Base-by-base conservation (phyloP, 2,797 vertebrate species). In the Aphelocoma californica region DNA sequence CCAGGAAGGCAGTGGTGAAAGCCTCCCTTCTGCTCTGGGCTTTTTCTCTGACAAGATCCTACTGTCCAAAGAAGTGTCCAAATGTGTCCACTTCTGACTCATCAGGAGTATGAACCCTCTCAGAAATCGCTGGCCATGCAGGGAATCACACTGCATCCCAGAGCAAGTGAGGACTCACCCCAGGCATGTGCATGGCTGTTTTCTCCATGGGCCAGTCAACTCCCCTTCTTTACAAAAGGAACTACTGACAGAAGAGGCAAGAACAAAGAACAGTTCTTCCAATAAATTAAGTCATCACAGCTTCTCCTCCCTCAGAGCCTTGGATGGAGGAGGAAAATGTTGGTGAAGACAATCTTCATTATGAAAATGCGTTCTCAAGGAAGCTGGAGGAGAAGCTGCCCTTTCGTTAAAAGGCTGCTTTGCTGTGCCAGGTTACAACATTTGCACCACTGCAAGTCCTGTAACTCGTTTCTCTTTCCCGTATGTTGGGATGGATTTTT, bases 211-310 rank as follows among this genome's bases (percentile, higher is more conserved):
- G 26, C 25, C 60, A 50, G 29, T 16, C 19, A 18, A 9, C 18
- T 60, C n/a, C 51, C 12, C 36, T 29, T 86, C 92, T 77, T 80
- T 78, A 78, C 78, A 66, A 54, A 93, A 93, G 56, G 58, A 88
- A 58, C 56, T 80, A 88, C 58, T 88, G 91, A 88, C 61, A 77
- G 72, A 66, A 86, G 61, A 70, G 44, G 47, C 56, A 73, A 86
- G 73, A 70, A 69, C 47, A 86, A 88, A 90, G 86, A 92, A 73
- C 80, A 26, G 23, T 47, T 86, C 81, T 93, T 88, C 80, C 77
- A 66, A 77, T 70, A 93, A 81, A 86, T 81, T 64, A 81, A 85
- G 70, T 72, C 72, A 78, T 88, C 73, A 66, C 47, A 85, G 79
- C 25, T 60, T 71, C 60, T 78, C 28, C 61, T 77, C 57, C 57